Conservation (phyloP, 2,888 invertebrate species). For the Tenthredo livida region DNA sequence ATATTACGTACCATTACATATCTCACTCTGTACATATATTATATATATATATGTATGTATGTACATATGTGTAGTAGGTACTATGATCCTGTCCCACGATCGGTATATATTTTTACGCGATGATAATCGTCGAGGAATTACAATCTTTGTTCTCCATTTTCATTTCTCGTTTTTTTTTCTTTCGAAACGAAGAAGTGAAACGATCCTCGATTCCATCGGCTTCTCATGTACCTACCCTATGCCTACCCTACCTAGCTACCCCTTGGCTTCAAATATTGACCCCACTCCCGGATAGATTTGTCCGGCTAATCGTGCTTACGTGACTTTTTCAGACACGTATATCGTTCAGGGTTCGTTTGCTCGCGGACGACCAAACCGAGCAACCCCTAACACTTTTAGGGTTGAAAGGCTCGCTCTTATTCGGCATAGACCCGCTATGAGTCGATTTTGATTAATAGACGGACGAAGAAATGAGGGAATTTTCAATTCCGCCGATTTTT, state of each 20-base stretch:
- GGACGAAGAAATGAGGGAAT: too few species aligned
- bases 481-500: too few species aligned
- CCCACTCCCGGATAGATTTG: constrained; percentile 43
- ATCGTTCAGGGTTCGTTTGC: constrained; percentile 15
- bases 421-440: background rate
- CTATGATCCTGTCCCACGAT: background rate
- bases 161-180: too few species aligned
- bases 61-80: too few species aligned
- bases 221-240: background rate
- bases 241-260: background rate
- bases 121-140: background rate
- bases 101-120: background rate
- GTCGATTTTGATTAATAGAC: too few species aligned
- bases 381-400: background rate
- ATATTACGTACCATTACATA: constrained; percentile 29
- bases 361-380: background rate
- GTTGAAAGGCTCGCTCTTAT: background rate
- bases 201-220: background rate
- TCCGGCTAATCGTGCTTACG: constrained; percentile 45
- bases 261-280: constrained; percentile 29
- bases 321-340: constrained; percentile 41
- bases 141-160: background rate
- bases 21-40: background rate
- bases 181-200: background rate
- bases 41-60: background rate